These are phyloP conservation scores for Sparidentex hasta DNA, from an alignment of 2,797 vertebrate genomes.

Conservation along the genomic window DNA sequence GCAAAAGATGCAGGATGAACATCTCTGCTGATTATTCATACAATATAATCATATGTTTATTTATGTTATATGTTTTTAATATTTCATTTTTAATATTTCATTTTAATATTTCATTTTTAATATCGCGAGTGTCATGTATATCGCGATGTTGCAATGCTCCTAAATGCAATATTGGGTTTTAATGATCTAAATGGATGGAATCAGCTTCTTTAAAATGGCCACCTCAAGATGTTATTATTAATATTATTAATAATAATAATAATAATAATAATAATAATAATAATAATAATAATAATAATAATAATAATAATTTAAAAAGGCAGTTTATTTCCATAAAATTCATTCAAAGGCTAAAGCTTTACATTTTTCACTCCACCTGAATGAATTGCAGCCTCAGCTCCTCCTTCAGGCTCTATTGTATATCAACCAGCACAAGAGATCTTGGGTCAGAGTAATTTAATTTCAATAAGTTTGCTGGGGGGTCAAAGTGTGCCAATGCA, in stretches of 20 bases:
- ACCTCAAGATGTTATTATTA: too few species aligned
- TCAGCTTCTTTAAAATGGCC: too few species aligned
- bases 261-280: background rate
- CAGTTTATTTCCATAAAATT: background rate
- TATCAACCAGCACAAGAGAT: conserved; percentile 83
- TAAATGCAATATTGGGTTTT: too few species aligned
- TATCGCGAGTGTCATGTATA: too few species aligned
- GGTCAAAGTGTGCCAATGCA: conserved; percentile 88
- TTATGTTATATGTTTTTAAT: too few species aligned
- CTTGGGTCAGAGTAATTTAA: conserved; percentile 90
- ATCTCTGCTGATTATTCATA: too few species aligned
- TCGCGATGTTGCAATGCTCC: too few species aligned
- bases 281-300: background rate
- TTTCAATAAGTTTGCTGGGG: conserved; percentile 91
- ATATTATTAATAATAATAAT: background rate
- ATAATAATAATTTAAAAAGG: background rate
- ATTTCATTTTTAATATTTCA: too few species aligned
- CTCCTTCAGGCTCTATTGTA: conserved; percentile 76
- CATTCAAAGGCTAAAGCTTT: background rate
- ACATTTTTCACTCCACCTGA: conserved; percentile 26
- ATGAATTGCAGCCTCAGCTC: conserved; percentile 67
- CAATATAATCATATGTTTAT: too few species aligned
- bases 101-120: too few species aligned
- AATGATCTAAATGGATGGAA: too few species aligned
- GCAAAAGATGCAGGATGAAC: too few species aligned